Conservation (phyloP, 2,797 vertebrate species). For the Hemitrygon akajei region DNA sequence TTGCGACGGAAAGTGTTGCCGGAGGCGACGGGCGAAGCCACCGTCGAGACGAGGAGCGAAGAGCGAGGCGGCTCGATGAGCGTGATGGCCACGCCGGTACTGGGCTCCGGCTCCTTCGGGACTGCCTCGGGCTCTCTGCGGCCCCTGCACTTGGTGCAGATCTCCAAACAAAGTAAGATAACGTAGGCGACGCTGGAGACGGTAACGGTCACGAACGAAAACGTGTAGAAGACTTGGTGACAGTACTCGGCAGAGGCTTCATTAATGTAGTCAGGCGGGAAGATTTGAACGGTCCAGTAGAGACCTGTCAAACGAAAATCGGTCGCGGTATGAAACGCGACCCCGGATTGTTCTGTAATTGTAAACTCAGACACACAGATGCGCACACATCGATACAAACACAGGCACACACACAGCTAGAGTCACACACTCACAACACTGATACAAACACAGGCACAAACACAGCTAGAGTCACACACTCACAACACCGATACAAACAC, state of each 20-base stretch:
- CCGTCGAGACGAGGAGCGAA: too few species aligned
- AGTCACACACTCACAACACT: too few species aligned
- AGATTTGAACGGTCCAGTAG: background rate
- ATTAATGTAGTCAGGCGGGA: background rate
- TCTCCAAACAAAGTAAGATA: background rate
- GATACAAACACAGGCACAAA: too few species aligned
- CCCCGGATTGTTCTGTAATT: background rate
- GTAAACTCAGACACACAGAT: background rate
- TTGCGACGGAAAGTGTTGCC: too few species aligned
- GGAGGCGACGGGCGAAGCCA: too few species aligned
- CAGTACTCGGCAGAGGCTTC: background rate
- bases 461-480: too few species aligned
- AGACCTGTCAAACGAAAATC: background rate
- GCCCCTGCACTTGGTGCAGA: accelerated
- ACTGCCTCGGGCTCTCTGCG: accelerated
- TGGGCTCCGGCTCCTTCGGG: too few species aligned
- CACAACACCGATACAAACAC: too few species aligned
- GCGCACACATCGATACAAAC: too few species aligned
- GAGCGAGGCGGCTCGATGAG: too few species aligned
- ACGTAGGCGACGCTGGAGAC: background rate
- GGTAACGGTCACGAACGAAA: background rate
- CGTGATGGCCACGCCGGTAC: too few species aligned
- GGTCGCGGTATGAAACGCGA: background rate
- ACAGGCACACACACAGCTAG: too few species aligned
- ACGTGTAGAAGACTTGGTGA: background rate